phyloP scores from a whole-genome alignment of 1,140 invertebrate species.

The Zaprionus vittiger region DNA sequence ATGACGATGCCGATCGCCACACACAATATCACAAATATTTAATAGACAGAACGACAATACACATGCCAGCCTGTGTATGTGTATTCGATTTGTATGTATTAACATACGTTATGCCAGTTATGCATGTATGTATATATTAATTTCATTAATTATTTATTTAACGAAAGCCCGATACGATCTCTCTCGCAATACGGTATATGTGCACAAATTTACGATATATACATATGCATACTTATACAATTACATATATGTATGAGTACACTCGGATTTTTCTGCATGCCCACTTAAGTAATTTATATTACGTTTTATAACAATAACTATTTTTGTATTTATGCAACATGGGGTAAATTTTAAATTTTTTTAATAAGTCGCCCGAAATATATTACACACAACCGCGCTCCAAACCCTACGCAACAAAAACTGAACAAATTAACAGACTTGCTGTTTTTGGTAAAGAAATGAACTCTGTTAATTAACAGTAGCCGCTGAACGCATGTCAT shows the following conservation, averaged over 20 bases:
- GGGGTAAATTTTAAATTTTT: slow-evolving; percentile 10
- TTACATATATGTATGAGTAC: background rate
- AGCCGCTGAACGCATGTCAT: slow-evolving; percentile 12
- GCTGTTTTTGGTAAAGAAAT: slow-evolving; percentile 26
- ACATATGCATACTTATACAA: slow-evolving; percentile 18
- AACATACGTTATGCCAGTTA: background rate
- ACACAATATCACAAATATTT: slow-evolving; percentile 12
- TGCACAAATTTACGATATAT: slow-evolving; percentile 2
- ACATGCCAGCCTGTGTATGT: background rate
- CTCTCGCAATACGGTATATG: slow-evolving; percentile 4
- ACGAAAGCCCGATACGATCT: background rate
- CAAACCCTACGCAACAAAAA: slow-evolving; percentile 49
- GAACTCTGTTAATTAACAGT: slow-evolving; percentile 37
- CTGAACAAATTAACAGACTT: slow-evolving; percentile 41
- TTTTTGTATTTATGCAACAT: slow-evolving; percentile 13
- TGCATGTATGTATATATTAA: background rate
- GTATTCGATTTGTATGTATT: background rate
- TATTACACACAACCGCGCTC: slow-evolving; percentile 40
- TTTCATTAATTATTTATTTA: background rate
- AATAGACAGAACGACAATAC: background rate
- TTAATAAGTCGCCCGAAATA: slow-evolving; percentile 21
- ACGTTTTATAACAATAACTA: background rate
- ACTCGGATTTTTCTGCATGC: background rate
- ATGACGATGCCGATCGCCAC: slow-evolving; percentile 42
- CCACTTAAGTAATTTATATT: background rate